Conservation (phyloP, 2,888 invertebrate species). For the Chelonus formosanus region DNA sequence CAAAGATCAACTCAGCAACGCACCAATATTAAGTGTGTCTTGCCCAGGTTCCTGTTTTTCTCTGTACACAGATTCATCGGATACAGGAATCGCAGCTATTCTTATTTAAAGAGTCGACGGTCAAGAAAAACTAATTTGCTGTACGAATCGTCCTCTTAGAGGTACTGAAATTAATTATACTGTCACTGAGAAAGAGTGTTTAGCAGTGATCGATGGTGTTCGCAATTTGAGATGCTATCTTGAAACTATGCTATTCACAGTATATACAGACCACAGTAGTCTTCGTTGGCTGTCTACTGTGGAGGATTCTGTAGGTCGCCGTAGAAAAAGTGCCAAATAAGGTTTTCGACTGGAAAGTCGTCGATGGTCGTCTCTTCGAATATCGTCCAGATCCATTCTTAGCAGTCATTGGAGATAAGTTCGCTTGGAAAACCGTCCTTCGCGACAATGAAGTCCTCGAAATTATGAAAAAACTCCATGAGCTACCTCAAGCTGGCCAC, state of each 20-base stretch:
- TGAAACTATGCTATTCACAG: neutral
- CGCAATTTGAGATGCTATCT: neutral
- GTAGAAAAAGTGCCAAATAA: too few relatives aligned
- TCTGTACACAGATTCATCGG: too few relatives aligned
- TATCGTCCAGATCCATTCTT: too few relatives aligned
- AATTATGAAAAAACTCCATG: neutral
- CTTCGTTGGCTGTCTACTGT: neutral
- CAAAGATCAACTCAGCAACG: too few relatives aligned
- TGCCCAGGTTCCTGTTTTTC: too few relatives aligned
- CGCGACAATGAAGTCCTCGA: neutral
- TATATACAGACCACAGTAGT: neutral
- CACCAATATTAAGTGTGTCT: too few relatives aligned
- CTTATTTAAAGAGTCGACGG: neutral
- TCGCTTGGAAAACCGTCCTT: neutral
- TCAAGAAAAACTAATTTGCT: neutral
- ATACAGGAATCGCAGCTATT: too few relatives aligned
- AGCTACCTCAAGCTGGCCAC: constrained; percentile 3
- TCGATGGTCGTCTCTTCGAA: too few relatives aligned
- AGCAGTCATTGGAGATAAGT: too few relatives aligned
- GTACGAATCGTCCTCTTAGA: neutral
- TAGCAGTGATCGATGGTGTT: neutral
- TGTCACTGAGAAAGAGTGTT: neutral
- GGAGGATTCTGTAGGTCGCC: neutral
- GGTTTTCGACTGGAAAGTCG: too few relatives aligned
- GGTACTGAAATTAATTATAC: neutral